phyloP scores from a whole-genome alignment of 1,140 invertebrate species.

The Bombus pyrosoma region DNA sequence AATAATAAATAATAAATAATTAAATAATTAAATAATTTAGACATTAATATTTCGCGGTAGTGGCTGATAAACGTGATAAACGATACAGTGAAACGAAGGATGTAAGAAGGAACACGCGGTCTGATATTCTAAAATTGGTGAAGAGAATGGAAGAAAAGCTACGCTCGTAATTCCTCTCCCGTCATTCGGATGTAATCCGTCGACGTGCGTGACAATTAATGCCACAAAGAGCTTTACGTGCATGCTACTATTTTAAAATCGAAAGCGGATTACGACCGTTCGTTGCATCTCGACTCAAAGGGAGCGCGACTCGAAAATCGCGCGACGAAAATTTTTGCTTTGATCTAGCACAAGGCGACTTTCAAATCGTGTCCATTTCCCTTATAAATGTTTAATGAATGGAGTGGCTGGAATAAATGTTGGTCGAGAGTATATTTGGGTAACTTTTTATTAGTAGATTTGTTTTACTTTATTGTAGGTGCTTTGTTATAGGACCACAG shows the following conservation, averaged over 20 bases:
- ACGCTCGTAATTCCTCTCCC: neutral
- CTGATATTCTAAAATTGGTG: neutral
- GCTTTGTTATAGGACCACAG: no score
- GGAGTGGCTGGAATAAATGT: neutral
- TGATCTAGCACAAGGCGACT: neutral
- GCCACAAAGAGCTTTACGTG: constrained; percentile 38
- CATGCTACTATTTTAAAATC: constrained; percentile 4
- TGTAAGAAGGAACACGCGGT: neutral
- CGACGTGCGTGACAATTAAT: constrained; percentile 40
- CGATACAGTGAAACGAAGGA: neutral
- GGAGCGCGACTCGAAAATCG: neutral
- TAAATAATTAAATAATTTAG: no score
- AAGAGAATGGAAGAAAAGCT: neutral
- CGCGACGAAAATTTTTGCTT: neutral
- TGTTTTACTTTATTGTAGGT: no score
- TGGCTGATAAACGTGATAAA: neutral
- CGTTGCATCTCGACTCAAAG: constrained; percentile 16
- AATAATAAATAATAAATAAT: no score
- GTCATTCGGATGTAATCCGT: constrained; percentile 11
- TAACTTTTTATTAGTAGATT: neutral
- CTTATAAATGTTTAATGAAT: neutral
- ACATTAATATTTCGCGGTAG: no score
- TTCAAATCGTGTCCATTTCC: neutral
- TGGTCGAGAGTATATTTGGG: neutral
- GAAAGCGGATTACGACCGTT: constrained; percentile 26